phyloP scores from a whole-genome alignment of 1,140 invertebrate genomes.

The Drosophila albomicans region DNA sequence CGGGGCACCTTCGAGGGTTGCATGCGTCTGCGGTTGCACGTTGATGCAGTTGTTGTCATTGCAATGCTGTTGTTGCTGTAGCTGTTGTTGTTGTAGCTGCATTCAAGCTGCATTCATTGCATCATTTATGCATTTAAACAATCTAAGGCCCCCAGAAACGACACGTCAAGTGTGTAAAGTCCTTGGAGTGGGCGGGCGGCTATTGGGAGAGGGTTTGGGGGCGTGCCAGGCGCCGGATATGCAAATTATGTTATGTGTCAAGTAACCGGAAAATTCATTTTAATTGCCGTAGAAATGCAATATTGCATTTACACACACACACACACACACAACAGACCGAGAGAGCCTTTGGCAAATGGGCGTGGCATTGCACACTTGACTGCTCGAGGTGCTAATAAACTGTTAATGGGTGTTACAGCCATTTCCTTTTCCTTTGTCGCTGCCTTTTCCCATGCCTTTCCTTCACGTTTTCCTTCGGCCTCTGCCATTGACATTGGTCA shows the following conservation, averaged over 20 bases:
- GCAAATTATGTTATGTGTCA: constrained; percentile 85
- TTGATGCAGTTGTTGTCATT: constrained; percentile 38
- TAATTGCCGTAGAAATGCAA: constrained; percentile 83
- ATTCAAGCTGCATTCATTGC: constrained; percentile 55
- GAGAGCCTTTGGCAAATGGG: not conserved
- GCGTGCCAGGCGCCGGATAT: constrained; percentile 55
- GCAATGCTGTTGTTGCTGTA: constrained; percentile 39
- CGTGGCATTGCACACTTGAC: constrained; percentile 22
- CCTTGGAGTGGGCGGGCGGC: not conserved
- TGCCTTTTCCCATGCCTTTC: no score
- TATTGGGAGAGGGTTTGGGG: not conserved
- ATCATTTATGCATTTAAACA: constrained; percentile 76
- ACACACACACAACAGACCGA: no score
- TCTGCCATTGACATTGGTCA: not conserved
- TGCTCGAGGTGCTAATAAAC: constrained; percentile 61
- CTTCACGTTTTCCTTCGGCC: not conserved
- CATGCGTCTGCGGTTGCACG: constrained; percentile 72
- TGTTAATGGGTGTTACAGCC: constrained; percentile 39
- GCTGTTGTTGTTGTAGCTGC: constrained; percentile 43
- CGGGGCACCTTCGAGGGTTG: constrained; percentile 50
- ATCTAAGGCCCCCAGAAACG: constrained; percentile 54
- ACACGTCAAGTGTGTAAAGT: constrained; percentile 18
- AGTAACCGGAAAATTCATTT: constrained; percentile 85
- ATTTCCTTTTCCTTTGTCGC: not conserved
- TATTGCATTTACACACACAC: constrained; percentile 56